A percentile compares a stretch with the other conserved stretches of the same genome.
phyloP scores from a whole-genome alignment of 2,797 vertebrate genomes.

The Acipenser ruthenus region DNA sequence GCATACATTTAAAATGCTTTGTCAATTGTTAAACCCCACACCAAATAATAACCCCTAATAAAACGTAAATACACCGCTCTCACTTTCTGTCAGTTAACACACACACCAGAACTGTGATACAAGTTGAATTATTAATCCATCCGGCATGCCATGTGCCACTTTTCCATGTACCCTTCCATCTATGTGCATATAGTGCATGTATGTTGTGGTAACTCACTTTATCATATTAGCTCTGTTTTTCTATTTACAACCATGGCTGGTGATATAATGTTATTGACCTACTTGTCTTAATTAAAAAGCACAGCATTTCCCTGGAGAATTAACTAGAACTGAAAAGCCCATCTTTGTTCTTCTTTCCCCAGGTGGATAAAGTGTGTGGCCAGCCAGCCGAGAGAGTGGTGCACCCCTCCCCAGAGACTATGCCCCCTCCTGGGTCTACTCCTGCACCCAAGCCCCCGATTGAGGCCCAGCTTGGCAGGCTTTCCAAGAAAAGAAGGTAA shows the following conservation, averaged over 20 bases:
- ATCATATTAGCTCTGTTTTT: constrained; percentile 35
- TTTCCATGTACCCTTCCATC: neutral
- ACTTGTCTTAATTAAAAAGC: neutral
- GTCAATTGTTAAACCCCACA: too few species aligned
- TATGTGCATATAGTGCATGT: neutral
- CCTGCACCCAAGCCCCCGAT: constrained; percentile 34
- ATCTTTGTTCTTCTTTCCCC: constrained; percentile 24
- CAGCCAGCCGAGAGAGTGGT: constrained; percentile 42
- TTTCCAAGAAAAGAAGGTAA: constrained; percentile 70
- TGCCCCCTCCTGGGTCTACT: constrained; percentile 43
- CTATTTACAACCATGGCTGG: neutral
- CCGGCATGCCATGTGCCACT: neutral
- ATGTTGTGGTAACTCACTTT: constrained; percentile 38
- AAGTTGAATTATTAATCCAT: too few species aligned
- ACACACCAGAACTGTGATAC: too few species aligned
- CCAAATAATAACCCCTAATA: too few species aligned
- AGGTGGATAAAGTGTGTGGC: constrained; percentile 91
- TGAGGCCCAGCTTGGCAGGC: constrained; percentile 43
- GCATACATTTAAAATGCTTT: too few species aligned
- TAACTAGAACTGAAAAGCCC: constrained; percentile 33
- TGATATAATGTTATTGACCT: too few species aligned
- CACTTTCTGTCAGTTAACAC: too few species aligned
- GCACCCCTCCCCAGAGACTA: constrained; percentile 39
- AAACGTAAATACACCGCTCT: too few species aligned
- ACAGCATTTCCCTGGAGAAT: neutral